Evolutionary conservation across 1,140 invertebrate genomes (phyloP).

Genomic region (Phocides pigmalion): DNA sequence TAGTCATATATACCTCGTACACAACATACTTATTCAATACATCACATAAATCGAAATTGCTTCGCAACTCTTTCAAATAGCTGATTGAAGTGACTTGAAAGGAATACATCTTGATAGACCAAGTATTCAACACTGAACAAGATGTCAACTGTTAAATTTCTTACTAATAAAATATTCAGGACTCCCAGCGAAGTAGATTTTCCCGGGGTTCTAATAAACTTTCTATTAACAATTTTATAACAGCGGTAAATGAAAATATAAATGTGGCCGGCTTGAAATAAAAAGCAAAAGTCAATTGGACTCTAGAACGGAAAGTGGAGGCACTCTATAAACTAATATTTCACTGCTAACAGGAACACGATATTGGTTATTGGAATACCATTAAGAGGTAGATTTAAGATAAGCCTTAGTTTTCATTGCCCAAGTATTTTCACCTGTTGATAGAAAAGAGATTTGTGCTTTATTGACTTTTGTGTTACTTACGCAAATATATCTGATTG

Average conservation of each 20-base stretch:
- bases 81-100: background rate
- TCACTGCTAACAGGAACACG: constrained; percentile 48
- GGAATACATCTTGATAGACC: background rate
- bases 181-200: constrained; percentile 23
- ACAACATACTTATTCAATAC: too few relatives aligned
- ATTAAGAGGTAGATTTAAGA: constrained; percentile 40
- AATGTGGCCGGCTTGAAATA: constrained; percentile 60
- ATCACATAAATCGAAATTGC: background rate
- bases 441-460: too few relatives aligned
- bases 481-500: too few relatives aligned
- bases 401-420: constrained; percentile 33
- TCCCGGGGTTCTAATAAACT: constrained; percentile 55
- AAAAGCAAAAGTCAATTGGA: constrained; percentile 57
- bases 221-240: constrained; percentile 69
- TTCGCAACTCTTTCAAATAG: background rate
- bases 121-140: constrained; percentile 1
- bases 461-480: too few relatives aligned
- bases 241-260: constrained; percentile 68
- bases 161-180: constrained; percentile 25
- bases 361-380: constrained; percentile 54
- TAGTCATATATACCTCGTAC: too few relatives aligned
- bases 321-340: constrained; percentile 69
- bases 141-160: constrained; percentile 12
- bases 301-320: constrained; percentile 49
- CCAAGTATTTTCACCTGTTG: too few relatives aligned